A percentile compares a stretch with the other conserved stretches of the same genome.
Evolutionary conservation across 2,797 vertebrate species (phyloP).

Genomic region (Miichthys miiuy): DNA sequence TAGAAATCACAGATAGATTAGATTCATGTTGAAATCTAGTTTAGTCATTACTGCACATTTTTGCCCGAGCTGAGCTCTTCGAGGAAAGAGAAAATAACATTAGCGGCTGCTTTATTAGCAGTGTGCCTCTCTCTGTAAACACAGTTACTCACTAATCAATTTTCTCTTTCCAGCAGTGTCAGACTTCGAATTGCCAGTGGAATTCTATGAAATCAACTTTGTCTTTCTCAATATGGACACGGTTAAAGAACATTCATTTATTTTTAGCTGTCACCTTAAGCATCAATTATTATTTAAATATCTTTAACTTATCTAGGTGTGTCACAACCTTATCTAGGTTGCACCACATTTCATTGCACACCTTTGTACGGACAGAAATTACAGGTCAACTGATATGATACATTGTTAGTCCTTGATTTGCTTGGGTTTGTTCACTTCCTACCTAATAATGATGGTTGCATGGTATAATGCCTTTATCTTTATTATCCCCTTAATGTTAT

Average conservation of each 20-base stretch:
- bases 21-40: conserved; percentile 43
- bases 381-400: not conserved
- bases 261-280: not conserved
- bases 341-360: not conserved
- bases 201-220: conserved; percentile 8
- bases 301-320: not conserved
- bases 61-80: conserved; percentile 17
- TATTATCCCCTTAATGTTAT: not conserved
- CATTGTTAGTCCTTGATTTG: not conserved
- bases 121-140: conserved; percentile 39
- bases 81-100: conserved; percentile 48
- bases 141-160: conserved; percentile 53
- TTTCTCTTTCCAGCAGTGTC: conserved; percentile 16
- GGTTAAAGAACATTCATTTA: not conserved
- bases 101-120: conserved; percentile 24
- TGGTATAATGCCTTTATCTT: conserved; percentile 12
- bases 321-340: not conserved
- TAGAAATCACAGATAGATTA: conserved; percentile 23
- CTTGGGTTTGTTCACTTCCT: not conserved
- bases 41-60: conserved; percentile 35
- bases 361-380: not conserved
- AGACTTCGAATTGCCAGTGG: not conserved
- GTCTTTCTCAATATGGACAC: not conserved
- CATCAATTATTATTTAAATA: not conserved
- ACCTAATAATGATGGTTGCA: not conserved